Evolutionary conservation across 2,113 vertebrate species (phyloP), one percentile per base, ranked within the genome.

Genomic region (Poeciliopsis prolifica): DNA sequence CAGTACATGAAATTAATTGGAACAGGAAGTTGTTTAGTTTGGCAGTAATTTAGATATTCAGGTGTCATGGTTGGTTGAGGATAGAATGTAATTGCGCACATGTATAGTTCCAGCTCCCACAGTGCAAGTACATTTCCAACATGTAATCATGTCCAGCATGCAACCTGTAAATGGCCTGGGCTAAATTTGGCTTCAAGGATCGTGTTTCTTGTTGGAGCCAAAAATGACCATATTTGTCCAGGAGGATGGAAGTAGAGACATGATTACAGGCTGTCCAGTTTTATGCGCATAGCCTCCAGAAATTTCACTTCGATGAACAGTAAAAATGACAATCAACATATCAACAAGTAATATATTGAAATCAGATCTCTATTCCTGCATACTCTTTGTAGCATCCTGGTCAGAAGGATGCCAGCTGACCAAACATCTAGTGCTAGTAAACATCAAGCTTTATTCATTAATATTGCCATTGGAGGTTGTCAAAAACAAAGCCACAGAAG

Each of bases 1-100:
- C 60, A 62, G 33, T 37, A 68, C 74, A 72, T 61, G 13, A 0
- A 73, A 26, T 58, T 74, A 71, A 75, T 61, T 68, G n/a, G 31
- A 86, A 42, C 37, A 74, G 73, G 42, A 68, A 61, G 4, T 14
- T 12, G 44, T 71, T 14, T 40, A 33, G 31, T 1, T 29, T 11
- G 67, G n/a, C 79, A 65, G 37, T 40, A n/a, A 10, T 65, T 31
- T 65, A 63, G 51, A 37, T n/a, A 19, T 77, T 29, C 11, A 71
- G 17, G 14, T 79, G 5, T 28, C 61, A 22, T 24, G 35, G 37
- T 37, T n/a, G 77, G 33, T 42, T 54, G 28, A 28, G 24, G 58
- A 40, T 54, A 40, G 24, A 58, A 70, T 62, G 17, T 29, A 58
- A 40, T 5, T 31, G 64, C 5, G 7, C 48, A 8, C 26, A 17